These are phyloP conservation scores for Eurystomus gularis DNA, from an alignment of 2,113 vertebrate species.

Conservation along the genomic window DNA sequence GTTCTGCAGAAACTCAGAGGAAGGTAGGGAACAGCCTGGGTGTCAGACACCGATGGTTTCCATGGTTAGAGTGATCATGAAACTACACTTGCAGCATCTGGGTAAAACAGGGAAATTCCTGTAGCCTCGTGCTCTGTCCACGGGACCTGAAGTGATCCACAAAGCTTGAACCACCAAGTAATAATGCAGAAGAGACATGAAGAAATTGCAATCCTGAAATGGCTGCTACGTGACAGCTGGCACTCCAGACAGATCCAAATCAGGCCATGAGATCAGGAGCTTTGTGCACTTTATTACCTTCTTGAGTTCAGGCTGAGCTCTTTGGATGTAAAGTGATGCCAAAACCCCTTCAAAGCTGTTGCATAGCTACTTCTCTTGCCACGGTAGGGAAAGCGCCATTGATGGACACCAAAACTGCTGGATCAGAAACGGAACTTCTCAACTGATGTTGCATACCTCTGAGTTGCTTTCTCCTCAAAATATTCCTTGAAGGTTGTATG, in stretches of 20 bases:
- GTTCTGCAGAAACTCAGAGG: neutral
- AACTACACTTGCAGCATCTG: neutral
- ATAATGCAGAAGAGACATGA: neutral
- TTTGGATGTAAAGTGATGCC: neutral
- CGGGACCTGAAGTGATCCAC: neutral
- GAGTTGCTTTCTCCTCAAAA: neutral
- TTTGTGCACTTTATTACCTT: neutral
- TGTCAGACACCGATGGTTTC: neutral
- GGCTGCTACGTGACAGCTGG: neutral
- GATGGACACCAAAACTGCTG: neutral
- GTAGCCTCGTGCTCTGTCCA: neutral
- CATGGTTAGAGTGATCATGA: neutral
- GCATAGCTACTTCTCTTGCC: neutral
- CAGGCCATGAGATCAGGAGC: neutral
- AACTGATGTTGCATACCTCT: neutral
- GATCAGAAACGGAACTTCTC: neutral
- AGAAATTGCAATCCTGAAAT: neutral
- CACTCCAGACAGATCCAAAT: neutral
- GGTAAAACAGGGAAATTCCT: neutral
- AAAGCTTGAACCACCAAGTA: neutral
- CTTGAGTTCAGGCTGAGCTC: neutral
- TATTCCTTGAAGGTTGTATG: neutral
- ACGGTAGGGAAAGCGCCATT: fast-evolving
- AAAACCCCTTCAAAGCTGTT: neutral
- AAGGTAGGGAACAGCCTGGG: neutral